A percentile compares a stretch with the other conserved stretches of the same genome.
phyloP scores from a whole-genome alignment of 1,140 invertebrate species.

The Aphaenogaster ashmeadi region DNA sequence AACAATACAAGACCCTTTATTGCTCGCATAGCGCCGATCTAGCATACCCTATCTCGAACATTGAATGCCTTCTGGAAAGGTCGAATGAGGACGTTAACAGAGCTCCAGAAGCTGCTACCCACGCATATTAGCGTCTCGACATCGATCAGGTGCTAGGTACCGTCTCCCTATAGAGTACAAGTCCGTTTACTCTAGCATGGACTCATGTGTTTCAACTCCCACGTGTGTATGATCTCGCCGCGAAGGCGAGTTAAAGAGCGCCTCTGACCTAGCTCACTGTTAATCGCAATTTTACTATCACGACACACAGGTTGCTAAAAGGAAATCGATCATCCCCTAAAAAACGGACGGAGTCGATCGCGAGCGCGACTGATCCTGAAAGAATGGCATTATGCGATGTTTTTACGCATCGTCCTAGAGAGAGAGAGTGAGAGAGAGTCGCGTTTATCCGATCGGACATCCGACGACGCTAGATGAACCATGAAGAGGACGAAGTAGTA shows the following conservation, averaged over 20 bases:
- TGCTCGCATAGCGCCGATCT: background rate
- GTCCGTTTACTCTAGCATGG: background rate
- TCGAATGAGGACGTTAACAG: conserved; percentile 12
- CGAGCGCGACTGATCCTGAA: background rate
- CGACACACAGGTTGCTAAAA: background rate
- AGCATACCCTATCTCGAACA: background rate
- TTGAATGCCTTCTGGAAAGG: background rate
- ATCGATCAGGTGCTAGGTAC: conserved; percentile 50
- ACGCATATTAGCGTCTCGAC: conserved; percentile 10
- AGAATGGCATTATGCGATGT: background rate
- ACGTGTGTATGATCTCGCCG: conserved; percentile 2
- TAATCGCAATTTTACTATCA: conserved; percentile 38
- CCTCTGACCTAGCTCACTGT: background rate
- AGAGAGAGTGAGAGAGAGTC: background rate
- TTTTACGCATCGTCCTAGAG: background rate
- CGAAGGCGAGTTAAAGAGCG: conserved; percentile 8
- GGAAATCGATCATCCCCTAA: background rate
- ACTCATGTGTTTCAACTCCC: conserved; percentile 17
- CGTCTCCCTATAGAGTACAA: conserved; percentile 28
- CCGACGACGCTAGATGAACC: background rate
- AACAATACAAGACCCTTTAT: conserved; percentile 59
- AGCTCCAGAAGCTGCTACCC: conserved; percentile 18
- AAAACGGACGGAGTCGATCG: background rate
- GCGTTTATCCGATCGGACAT: background rate
- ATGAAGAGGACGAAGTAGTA: conserved; percentile 14